A percentile compares a stretch with the other conserved stretches of the same genome.
Conservation (phyloP, 2,888 invertebrate genomes). For the Cryptocheilus praepositus region DNA sequence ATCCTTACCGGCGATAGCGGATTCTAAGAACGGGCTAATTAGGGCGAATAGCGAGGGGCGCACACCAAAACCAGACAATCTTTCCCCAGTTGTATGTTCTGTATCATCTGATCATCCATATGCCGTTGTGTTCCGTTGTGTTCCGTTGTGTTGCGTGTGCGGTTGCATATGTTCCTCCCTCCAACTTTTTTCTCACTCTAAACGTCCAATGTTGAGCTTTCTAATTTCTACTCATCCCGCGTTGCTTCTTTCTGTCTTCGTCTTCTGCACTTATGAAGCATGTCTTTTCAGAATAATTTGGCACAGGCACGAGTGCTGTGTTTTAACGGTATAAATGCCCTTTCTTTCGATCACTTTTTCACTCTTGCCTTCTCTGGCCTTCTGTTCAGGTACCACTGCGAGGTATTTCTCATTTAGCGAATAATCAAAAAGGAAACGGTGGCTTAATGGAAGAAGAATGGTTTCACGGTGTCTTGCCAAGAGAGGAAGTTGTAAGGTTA, state of each 20-base stretch:
- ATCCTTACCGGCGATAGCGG: conserved; percentile 69
- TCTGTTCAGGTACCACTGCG: conserved; percentile 62
- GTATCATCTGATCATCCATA: conserved; percentile 14
- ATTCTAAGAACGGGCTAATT: conserved; percentile 67
- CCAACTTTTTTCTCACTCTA: neutral
- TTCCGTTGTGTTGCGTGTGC: no score
- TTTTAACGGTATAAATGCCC: no score
- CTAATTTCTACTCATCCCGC: no score
- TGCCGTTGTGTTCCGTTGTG: conserved; percentile 19
- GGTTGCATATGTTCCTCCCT: conserved; percentile 9
- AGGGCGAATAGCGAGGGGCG: conserved; percentile 71
- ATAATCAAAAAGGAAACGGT: conserved; percentile 77
- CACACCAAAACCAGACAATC: conserved; percentile 57
- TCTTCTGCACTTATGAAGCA: no score
- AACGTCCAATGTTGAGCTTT: no score
- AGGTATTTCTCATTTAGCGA: conserved; percentile 61
- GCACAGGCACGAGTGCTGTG: no score
- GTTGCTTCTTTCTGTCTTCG: no score
- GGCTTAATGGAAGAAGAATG: conserved; percentile 93
- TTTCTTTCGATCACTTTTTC: no score
- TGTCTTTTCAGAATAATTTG: no score
- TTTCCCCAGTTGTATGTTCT: conserved; percentile 70
- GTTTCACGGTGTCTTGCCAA: conserved; percentile 97
- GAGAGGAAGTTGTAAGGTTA: conserved; percentile 95
- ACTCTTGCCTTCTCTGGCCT: no score